phyloP scores from a whole-genome alignment of 2,113 vertebrate genomes.

The Corvus hawaiiensis region DNA sequence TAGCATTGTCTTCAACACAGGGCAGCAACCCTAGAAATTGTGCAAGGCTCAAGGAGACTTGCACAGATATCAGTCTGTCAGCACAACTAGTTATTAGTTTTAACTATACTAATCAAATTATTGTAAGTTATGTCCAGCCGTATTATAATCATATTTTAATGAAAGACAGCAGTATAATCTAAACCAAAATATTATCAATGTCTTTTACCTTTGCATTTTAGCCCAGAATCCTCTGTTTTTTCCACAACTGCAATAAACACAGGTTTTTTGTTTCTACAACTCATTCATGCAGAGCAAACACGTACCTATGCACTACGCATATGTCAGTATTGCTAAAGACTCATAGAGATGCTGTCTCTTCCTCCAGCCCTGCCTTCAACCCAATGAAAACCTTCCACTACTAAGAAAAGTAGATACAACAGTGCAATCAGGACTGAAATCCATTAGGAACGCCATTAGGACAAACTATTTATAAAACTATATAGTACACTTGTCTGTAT shows the following conservation, averaged over 20 bases:
- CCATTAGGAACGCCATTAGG: not conserved
- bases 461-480: not conserved
- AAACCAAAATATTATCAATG: not conserved
- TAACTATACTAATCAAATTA: not conserved
- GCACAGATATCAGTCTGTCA: not conserved
- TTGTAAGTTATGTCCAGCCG: not conserved
- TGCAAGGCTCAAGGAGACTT: not conserved
- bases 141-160: not conserved
- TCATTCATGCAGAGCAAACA: not conserved
- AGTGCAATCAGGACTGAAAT: not conserved
- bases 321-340: not conserved
- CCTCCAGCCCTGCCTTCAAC: not conserved
- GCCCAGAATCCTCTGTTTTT: not conserved
- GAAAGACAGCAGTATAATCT: not conserved
- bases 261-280: not conserved
- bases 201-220: not conserved
- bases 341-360: not conserved
- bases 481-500: not conserved
- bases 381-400: not conserved
- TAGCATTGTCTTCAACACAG: not conserved
- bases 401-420: not conserved
- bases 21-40: not conserved
- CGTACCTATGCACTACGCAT: not conserved
- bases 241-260: not conserved
- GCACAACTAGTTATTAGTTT: not conserved